Conservation (phyloP, 2,888 invertebrate genomes). For the Drosophila leonis region DNA sequence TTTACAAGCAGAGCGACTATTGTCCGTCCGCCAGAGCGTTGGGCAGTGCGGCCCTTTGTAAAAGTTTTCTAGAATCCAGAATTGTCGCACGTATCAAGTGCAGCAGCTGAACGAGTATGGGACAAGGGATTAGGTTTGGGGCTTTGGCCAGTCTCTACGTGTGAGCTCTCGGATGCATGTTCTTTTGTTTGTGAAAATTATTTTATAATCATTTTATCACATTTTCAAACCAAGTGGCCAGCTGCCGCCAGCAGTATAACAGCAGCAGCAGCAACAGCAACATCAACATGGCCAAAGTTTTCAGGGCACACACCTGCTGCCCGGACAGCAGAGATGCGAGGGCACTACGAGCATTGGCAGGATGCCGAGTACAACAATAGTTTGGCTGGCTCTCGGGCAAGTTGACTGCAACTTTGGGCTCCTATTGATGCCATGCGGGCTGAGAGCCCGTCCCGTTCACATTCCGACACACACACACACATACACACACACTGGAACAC, state of each 20-base stretch:
- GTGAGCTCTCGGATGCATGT: slow-evolving; percentile 51
- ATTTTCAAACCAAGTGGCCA: slow-evolving; percentile 63
- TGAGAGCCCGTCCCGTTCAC: neutral
- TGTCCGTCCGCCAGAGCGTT: neutral
- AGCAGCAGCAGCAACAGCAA: slow-evolving; percentile 17
- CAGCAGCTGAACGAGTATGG: slow-evolving; percentile 21
- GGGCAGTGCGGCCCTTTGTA: slow-evolving; percentile 10
- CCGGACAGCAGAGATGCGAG: slow-evolving; percentile 33
- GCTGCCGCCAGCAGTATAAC: slow-evolving; percentile 49
- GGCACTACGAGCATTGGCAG: slow-evolving; percentile 38
- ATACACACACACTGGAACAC: slow-evolving; percentile 3
- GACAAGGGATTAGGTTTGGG: slow-evolving; percentile 9
- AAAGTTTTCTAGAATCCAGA: slow-evolving; percentile 42
- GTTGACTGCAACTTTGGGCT: slow-evolving; percentile 18
- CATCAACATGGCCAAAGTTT: slow-evolving; percentile 55
- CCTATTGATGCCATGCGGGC: slow-evolving; percentile 33
- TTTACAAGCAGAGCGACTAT: slow-evolving; percentile 20
- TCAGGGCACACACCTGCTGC: slow-evolving; percentile 72
- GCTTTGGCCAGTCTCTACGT: slow-evolving; percentile 38
- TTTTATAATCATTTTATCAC: slow-evolving; percentile 81
- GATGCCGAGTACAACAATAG: slow-evolving; percentile 52
- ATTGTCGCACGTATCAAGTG: slow-evolving; percentile 60
- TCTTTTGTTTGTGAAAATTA: slow-evolving; percentile 76
- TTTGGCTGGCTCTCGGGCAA: slow-evolving; percentile 16
- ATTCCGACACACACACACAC: neutral